Percentiles rank a stretch among this genome's conserved stretches.
These are phyloP conservation scores for Drosophila meridionalis DNA, from an alignment of 2,888 invertebrate species.

Conservation along the genomic window DNA sequence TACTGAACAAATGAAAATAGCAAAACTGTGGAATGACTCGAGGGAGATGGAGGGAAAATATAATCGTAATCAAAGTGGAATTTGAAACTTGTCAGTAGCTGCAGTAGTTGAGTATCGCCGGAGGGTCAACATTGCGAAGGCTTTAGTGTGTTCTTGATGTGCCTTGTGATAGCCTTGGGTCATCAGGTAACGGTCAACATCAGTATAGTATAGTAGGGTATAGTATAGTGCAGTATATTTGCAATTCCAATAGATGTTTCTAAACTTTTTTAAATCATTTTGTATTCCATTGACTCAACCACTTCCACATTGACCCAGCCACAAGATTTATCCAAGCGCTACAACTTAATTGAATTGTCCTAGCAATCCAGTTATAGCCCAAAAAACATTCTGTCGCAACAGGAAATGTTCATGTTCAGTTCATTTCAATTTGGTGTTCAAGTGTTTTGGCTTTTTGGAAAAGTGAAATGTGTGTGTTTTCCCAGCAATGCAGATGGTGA, in stretches of 20 bases:
- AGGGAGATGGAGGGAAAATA: not conserved
- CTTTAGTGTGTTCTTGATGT: not conserved
- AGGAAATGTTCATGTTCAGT: constrained; percentile 54
- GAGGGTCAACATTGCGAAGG: not conserved
- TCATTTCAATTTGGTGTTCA: constrained; percentile 60
- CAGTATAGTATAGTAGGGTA: not conserved
- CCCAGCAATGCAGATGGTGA: constrained; percentile 25
- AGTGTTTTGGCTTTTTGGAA: constrained; percentile 44
- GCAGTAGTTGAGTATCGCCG: not conserved
- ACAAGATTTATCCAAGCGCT: constrained; percentile 40
- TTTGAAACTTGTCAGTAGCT: not conserved
- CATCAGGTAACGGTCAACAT: not conserved
- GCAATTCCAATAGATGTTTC: not conserved
- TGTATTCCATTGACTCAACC: not conserved
- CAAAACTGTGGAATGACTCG: not conserved
- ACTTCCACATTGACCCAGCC: constrained; percentile 3
- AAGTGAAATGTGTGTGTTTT: constrained; percentile 30
- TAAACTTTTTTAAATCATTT: not conserved
- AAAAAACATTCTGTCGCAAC: not conserved
- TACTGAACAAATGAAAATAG: constrained; percentile 12
- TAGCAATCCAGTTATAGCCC: constrained; percentile 16
- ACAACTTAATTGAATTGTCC: constrained; percentile 18
- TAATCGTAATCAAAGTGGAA: not conserved
- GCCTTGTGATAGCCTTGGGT: not conserved
- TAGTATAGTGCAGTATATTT: not conserved